Conservation (phyloP, 2,113 vertebrate species). For the Pyrgilauda ruficollis region DNA sequence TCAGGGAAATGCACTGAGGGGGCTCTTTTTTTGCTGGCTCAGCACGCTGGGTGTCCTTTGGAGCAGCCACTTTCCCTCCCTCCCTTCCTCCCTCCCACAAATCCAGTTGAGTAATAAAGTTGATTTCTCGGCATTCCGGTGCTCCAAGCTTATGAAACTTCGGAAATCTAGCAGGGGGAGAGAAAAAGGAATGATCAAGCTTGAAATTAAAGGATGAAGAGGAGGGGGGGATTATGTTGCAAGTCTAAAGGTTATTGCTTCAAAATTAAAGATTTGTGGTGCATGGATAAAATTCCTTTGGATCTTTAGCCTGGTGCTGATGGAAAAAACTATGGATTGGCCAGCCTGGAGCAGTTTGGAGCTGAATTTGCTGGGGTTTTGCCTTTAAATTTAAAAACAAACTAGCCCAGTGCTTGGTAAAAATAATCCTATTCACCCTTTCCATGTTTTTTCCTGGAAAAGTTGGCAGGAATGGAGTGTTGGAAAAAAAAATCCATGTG, state of each 20-base stretch:
- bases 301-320: not conserved
- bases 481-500: not conserved
- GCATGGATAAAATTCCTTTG: not conserved
- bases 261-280: not conserved
- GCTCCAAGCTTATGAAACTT: not conserved
- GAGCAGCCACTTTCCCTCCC: not conserved
- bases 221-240: not conserved
- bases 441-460: not conserved
- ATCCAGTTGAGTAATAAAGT: not conserved
- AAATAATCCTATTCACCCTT: not conserved
- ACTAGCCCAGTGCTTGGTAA: not conserved
- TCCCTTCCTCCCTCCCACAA: not conserved
- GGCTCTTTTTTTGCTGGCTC: not conserved
- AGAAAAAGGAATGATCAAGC: not conserved
- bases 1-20: not conserved
- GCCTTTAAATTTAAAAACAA: not conserved
- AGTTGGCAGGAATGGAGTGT: not conserved
- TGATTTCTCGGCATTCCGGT: rapidly evolving
- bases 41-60: not conserved
- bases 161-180: rapidly evolving
- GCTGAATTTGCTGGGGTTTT: not conserved
- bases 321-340: not conserved
- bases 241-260: not conserved
- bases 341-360: not conserved
- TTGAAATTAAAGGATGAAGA: not conserved